Conservation (phyloP, 2,113 vertebrate species). For the Austrofundulus limnaeus region DNA sequence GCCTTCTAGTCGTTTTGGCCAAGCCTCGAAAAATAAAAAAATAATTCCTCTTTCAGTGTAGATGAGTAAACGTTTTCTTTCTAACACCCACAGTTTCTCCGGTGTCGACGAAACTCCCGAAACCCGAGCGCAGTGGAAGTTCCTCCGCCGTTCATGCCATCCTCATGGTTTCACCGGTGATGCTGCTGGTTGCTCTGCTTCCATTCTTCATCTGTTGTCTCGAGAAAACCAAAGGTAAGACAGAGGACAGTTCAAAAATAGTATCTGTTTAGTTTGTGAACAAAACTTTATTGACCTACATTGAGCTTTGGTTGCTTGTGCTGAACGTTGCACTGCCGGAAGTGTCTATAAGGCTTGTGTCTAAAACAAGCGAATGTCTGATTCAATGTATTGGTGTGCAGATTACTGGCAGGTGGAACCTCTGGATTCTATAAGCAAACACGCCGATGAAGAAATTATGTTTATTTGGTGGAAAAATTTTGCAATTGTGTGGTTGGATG, state of each 20-base stretch:
- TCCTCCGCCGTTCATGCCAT: neutral
- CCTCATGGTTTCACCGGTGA: constrained; percentile 27
- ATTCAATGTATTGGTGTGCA: neutral
- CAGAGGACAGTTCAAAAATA: neutral
- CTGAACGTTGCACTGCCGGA: neutral
- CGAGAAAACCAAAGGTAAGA: constrained; percentile 39
- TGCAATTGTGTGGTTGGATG: constrained; percentile 48
- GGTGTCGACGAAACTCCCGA: accelerated
- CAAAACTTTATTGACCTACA: neutral
- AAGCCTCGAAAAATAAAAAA: too few relatives aligned
- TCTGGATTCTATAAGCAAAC: constrained; percentile 2
- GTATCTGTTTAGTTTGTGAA: neutral
- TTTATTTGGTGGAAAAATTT: constrained; percentile 50
- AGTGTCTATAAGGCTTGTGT: too few relatives aligned
- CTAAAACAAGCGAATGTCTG: neutral
- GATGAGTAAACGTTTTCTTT: constrained; percentile 30
- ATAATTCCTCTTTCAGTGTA: neutral
- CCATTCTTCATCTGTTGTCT: constrained; percentile 38
- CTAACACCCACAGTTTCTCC: constrained; percentile 52
- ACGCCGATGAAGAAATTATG: constrained; percentile 7
- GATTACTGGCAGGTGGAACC: neutral
- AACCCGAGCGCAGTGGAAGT: accelerated
- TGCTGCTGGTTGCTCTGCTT: constrained; percentile 27
- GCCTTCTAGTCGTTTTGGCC: too few relatives aligned
- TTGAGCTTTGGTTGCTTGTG: neutral